Evolutionary conservation across 2,888 invertebrate species (phyloP).

Genomic region (Eristalis intricaria): DNA sequence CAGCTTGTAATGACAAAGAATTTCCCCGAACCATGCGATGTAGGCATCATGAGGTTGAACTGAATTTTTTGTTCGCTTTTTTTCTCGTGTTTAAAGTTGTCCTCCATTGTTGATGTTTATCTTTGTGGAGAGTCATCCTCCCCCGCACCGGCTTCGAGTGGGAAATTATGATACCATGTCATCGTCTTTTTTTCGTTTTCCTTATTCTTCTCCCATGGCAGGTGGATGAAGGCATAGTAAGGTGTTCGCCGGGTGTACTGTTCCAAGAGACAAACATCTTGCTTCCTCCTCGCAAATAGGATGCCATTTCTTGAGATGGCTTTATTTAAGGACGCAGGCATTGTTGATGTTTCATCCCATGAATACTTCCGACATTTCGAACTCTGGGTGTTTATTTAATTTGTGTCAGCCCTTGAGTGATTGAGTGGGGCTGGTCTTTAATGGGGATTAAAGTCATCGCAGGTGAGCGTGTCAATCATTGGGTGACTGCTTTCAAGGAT

Average conservation of each 20-base stretch:
- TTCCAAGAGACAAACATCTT: background rate
- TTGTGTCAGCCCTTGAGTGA: background rate
- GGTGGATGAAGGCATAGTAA: background rate
- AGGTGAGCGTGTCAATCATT: background rate
- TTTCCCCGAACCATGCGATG: background rate
- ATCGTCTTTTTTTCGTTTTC: background rate
- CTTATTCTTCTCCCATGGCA: background rate
- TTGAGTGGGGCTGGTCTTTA: background rate
- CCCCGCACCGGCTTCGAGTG: background rate
- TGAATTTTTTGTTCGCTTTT: background rate
- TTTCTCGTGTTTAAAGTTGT: background rate
- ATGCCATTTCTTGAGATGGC: background rate
- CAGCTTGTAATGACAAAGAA: background rate
- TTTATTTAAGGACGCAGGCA: background rate
- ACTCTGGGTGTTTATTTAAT: background rate
- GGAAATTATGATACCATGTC: slow-evolving; percentile 1
- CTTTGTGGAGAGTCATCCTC: background rate
- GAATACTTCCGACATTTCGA: background rate
- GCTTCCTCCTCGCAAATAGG: background rate
- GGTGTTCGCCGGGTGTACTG: background rate
- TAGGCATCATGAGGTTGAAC: background rate
- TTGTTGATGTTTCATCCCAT: background rate
- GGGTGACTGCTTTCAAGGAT: background rate
- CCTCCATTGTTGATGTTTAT: background rate
- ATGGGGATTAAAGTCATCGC: background rate